Evolutionary conservation across 2,888 invertebrate genomes (phyloP).

Genomic region (Spodoptera exigua): DNA sequence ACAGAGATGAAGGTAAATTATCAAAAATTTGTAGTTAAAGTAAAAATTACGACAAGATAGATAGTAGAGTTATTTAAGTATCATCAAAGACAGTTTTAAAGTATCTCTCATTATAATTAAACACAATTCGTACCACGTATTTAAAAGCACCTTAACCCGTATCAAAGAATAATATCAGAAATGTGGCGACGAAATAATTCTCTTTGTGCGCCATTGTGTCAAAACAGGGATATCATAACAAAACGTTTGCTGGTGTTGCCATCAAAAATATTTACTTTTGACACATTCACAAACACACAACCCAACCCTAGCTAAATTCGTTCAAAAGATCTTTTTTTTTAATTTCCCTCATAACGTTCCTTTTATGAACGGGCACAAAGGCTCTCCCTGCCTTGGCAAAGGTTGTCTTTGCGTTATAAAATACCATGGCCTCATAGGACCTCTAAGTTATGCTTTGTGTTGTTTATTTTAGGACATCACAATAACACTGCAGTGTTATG

Average conservation of each 20-base stretch:
- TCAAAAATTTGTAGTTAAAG: too few relatives aligned
- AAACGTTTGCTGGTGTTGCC: conserved; percentile 22
- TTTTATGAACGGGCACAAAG: conserved; percentile 31
- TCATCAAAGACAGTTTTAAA: not conserved
- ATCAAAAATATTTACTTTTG: conserved; percentile 45
- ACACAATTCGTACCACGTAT: not conserved
- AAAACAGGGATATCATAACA: conserved; percentile 24
- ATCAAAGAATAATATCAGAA: not conserved
- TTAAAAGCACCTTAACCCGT: not conserved
- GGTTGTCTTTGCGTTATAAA: conserved; percentile 35
- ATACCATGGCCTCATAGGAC: conserved; percentile 31
- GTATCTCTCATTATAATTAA: not conserved
- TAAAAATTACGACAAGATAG: too few relatives aligned
- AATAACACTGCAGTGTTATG: conserved; percentile 12
- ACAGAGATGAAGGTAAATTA: too few relatives aligned
- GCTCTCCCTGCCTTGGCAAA: conserved; percentile 15
- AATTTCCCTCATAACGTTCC: conserved; percentile 38
- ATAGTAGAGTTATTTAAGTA: too few relatives aligned
- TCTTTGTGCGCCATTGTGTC: conserved; percentile 3
- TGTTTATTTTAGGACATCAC: conserved; percentile 32
- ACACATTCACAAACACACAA: conserved; percentile 38
- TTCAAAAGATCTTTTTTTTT: conserved; percentile 34
- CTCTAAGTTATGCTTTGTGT: conserved; percentile 38
- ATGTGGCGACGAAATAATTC: conserved; percentile 28
- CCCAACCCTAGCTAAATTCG: conserved; percentile 17